Conservation (phyloP, 2,888 invertebrate genomes). For the Oxytorus armatus region DNA sequence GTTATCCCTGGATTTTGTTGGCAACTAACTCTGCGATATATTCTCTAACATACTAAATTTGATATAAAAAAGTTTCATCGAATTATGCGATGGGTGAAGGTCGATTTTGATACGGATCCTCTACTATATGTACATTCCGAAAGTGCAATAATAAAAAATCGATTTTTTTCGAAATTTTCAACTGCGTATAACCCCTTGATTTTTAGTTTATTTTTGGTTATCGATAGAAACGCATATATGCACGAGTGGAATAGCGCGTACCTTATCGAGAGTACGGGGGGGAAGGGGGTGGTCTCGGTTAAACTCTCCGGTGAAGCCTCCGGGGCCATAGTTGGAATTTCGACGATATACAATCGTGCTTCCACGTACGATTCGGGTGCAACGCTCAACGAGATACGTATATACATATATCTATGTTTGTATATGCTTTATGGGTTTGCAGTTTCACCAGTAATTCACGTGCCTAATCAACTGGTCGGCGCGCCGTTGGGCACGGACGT, state of each 20-base stretch:
- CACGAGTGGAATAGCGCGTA: constrained; percentile 30
- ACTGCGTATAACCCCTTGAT: too few relatives aligned
- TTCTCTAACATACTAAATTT: too few relatives aligned
- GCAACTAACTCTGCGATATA: too few relatives aligned
- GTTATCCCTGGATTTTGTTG: too few relatives aligned
- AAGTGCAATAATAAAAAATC: too few relatives aligned
- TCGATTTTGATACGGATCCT: too few relatives aligned
- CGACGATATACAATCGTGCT: constrained; percentile 28
- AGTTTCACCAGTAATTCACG: constrained; percentile 97
- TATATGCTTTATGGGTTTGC: constrained; percentile 79
- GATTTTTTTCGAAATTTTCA: too few relatives aligned
- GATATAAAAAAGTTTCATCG: too few relatives aligned
- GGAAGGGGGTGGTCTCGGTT: constrained; percentile 39
- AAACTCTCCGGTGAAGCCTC: constrained; percentile 58
- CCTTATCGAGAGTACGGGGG: constrained; percentile 13
- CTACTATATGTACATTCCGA: too few relatives aligned
- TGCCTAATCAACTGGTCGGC: constrained; percentile 96
- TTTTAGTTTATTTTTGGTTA: too few relatives aligned
- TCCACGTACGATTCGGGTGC: not conserved
- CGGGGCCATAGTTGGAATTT: constrained; percentile 61
- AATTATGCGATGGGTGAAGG: too few relatives aligned
- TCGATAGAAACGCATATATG: not conserved
- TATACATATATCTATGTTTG: not conserved
- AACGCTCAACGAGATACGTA: not conserved
- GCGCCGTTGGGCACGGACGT: constrained; percentile 95